Conservation (phyloP, 2,113 vertebrate genomes). For the Nerophis ophidion region DNA sequence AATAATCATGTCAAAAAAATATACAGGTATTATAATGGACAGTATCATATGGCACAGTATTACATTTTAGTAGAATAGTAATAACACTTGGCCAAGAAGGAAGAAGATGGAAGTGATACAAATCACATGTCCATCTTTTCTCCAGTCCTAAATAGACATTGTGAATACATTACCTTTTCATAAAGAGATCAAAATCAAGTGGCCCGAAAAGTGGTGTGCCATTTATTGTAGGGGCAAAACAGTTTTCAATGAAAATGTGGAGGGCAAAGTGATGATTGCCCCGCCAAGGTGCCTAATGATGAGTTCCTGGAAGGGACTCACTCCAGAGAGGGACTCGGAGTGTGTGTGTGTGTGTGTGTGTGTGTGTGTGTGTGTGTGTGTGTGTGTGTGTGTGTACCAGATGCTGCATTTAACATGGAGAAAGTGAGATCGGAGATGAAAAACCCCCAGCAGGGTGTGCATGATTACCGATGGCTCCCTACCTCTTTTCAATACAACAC, state of each 20-base stretch:
- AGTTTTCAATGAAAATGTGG: conserved; percentile 20
- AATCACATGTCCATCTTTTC: not conserved
- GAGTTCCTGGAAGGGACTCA: conserved; percentile 19
- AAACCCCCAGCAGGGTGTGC: conserved; percentile 37
- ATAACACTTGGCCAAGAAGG: no score
- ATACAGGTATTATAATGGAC: no score
- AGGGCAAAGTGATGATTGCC: conserved; percentile 40
- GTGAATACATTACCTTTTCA: conserved; percentile 17
- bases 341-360: conserved; percentile 9
- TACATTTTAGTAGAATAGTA: no score
- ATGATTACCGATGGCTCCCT: conserved; percentile 45
- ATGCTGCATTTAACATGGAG: conserved; percentile 4
- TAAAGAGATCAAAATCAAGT: conserved; percentile 18
- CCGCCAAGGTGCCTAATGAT: conserved; percentile 35
- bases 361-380: conserved; percentile 12
- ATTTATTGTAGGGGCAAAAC: conserved; percentile 23
- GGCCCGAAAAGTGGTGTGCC: conserved; percentile 17
- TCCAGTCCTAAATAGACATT: not conserved
- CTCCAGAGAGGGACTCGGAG: not conserved
- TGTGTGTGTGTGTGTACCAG: not conserved
- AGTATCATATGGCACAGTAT: no score
- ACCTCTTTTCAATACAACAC: conserved; percentile 42
- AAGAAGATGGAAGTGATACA: no score
- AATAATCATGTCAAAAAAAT: no score
- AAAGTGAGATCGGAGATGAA: conserved; percentile 40